These are phyloP conservation scores for Syrmaticus mikado DNA, from an alignment of 2,113 vertebrate species.

Conservation along the genomic window DNA sequence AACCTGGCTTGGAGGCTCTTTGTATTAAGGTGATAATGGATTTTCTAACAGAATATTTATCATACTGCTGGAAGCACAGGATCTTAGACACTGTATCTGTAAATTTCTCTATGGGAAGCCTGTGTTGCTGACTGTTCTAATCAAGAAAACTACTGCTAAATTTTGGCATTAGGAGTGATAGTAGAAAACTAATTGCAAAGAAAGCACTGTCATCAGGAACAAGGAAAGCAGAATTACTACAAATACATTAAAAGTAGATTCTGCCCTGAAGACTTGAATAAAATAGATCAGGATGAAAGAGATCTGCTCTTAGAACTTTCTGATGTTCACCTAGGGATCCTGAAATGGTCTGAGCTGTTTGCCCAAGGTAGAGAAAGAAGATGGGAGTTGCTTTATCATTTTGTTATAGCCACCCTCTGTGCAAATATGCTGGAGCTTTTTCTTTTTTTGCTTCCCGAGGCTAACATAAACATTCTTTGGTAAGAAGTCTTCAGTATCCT, in stretches of 20 bases:
- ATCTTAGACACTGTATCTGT: not conserved
- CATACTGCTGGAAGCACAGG: not conserved
- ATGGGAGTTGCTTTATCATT: not conserved
- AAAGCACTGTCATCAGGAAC: not conserved
- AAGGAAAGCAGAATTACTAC: not conserved
- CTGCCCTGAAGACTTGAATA: not conserved
- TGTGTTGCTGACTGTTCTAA: not conserved
- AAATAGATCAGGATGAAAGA: not conserved
- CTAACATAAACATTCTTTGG: not conserved
- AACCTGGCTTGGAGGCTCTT: not conserved
- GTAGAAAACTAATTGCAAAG: slow-evolving; percentile 5
- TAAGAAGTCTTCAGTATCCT: not conserved
- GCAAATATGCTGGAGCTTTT: not conserved
- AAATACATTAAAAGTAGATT: not conserved
- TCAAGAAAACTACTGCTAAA: not conserved
- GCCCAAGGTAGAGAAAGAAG: not conserved
- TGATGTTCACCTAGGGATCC: not conserved
- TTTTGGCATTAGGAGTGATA: not conserved
- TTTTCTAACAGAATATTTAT: not conserved
- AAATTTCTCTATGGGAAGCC: not conserved
- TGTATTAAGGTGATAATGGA: not conserved
- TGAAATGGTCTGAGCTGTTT: not conserved
- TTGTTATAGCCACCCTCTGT: not conserved
- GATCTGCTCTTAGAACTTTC: not conserved
- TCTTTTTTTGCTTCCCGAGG: not conserved